These are phyloP conservation scores for Blomia tropicalis DNA, from an alignment of 2,888 invertebrate genomes.

Conservation along the genomic window DNA sequence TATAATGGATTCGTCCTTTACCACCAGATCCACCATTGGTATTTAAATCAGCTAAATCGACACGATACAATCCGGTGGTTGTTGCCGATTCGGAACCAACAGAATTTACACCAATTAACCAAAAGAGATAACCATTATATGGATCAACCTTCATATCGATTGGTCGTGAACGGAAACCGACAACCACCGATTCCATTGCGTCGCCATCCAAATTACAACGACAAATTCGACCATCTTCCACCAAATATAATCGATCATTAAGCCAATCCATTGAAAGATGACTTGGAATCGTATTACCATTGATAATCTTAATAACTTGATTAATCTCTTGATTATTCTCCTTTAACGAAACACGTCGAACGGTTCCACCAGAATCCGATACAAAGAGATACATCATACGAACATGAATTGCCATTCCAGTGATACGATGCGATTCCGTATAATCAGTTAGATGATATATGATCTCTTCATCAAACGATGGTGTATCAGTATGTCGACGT, in stretches of 20 bases:
- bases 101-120: slow-evolving; percentile 33
- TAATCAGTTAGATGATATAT: slow-evolving; percentile 37
- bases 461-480: slow-evolving; percentile 12
- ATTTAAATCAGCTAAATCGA: slow-evolving; percentile 55
- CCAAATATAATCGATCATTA: slow-evolving; percentile 64
- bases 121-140: slow-evolving; percentile 56
- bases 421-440: slow-evolving; percentile 25
- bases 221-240: slow-evolving; percentile 48
- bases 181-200: slow-evolving; percentile 51
- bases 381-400: slow-evolving; percentile 52
- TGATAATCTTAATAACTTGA: slow-evolving; percentile 3
- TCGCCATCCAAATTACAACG: slow-evolving; percentile 58
- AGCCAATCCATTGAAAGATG: slow-evolving; percentile 66
- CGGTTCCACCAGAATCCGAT: slow-evolving; percentile 52
- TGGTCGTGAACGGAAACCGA: slow-evolving; percentile 50
- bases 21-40: slow-evolving; percentile 50
- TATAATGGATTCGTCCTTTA: slow-evolving; percentile 36
- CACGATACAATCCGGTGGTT: slow-evolving; percentile 44
- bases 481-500: neutral
- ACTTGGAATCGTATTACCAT: slow-evolving; percentile 30
- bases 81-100: slow-evolving; percentile 37
- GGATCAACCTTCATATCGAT: slow-evolving; percentile 76
- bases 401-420: slow-evolving; percentile 63
- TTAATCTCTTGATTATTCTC: slow-evolving; percentile 23
- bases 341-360: slow-evolving; percentile 40